Evolutionary conservation across 2,113 vertebrate genomes (phyloP).

Genomic region (Lates calcarifer): DNA sequence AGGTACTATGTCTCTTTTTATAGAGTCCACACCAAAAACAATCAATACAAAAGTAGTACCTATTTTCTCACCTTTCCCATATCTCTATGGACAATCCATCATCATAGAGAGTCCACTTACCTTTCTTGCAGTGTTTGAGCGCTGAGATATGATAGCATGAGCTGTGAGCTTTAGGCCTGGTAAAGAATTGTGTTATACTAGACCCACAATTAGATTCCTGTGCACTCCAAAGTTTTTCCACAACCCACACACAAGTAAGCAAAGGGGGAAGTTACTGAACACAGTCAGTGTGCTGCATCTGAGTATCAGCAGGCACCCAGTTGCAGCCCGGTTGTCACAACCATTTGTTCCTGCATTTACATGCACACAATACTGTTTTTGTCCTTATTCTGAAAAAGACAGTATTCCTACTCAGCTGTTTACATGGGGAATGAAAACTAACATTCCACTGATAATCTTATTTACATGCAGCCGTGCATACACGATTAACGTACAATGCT

Average conservation of each 20-base stretch:
- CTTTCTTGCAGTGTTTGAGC: conserved; percentile 42
- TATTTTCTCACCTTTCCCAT: conserved; percentile 68
- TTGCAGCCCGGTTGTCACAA: neutral
- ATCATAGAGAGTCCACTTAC: conserved; percentile 56
- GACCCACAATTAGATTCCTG: conserved; percentile 54
- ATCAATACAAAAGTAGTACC: conserved; percentile 64
- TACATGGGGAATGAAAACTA: too few species aligned
- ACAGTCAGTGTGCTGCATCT: neutral
- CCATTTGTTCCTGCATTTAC: neutral
- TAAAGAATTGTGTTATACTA: conserved; percentile 45
- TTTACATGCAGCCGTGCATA: too few species aligned
- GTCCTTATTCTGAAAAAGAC: too few species aligned
- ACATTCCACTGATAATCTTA: too few species aligned
- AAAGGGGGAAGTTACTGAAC: neutral
- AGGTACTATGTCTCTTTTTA: conserved; percentile 56
- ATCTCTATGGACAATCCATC: conserved; percentile 73
- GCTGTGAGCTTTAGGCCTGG: conserved; percentile 35
- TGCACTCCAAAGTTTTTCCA: conserved; percentile 18
- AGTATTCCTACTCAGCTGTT: too few species aligned
- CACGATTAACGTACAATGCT: too few species aligned
- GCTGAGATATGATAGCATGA: conserved; percentile 35
- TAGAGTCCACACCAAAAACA: conserved; percentile 53
- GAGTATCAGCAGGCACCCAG: too few species aligned
- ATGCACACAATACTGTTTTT: too few species aligned
- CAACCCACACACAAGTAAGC: neutral